Conservation (phyloP, 2,113 vertebrate species). For the Chlamydotis undulata region DNA sequence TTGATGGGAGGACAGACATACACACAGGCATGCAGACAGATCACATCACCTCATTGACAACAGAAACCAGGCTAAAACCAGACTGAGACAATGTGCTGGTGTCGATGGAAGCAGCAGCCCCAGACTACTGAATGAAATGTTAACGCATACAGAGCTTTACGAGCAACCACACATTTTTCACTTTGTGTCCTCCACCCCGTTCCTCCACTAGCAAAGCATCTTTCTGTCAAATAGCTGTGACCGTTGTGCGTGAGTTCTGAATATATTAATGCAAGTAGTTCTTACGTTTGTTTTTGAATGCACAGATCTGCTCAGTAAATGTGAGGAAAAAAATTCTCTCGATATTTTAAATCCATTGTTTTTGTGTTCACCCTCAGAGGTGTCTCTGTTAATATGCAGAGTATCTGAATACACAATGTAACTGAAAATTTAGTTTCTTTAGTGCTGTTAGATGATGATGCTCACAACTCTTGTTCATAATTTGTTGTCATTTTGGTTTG, state of each 20-base stretch:
- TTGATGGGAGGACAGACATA: not conserved
- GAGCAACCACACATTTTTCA: not conserved
- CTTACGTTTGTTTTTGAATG: slow-evolving; percentile 28
- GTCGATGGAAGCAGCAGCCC: not conserved
- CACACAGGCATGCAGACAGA: not conserved
- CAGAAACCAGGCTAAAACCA: not conserved
- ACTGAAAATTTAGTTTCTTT: not conserved
- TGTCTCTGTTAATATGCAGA: not conserved
- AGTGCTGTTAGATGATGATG: not conserved
- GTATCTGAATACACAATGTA: not conserved
- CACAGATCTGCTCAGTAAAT: slow-evolving; percentile 3
- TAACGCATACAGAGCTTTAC: not conserved
- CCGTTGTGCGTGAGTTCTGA: not conserved
- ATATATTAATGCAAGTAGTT: not conserved
- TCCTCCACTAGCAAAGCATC: not conserved
- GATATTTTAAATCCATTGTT: not conserved
- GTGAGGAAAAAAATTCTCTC: not conserved
- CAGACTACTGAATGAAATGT: not conserved
- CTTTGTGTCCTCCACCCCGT: not conserved
- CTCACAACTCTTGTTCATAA: slow-evolving; percentile 17
- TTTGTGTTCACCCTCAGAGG: not conserved
- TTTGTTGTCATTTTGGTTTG: slow-evolving; percentile 49
- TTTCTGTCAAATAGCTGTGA: not conserved
- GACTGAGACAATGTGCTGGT: not conserved
- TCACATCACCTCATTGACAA: not conserved